Base-by-base conservation (phyloP, 2,888 invertebrate species). In the Drosophila anomalipes region DNA sequence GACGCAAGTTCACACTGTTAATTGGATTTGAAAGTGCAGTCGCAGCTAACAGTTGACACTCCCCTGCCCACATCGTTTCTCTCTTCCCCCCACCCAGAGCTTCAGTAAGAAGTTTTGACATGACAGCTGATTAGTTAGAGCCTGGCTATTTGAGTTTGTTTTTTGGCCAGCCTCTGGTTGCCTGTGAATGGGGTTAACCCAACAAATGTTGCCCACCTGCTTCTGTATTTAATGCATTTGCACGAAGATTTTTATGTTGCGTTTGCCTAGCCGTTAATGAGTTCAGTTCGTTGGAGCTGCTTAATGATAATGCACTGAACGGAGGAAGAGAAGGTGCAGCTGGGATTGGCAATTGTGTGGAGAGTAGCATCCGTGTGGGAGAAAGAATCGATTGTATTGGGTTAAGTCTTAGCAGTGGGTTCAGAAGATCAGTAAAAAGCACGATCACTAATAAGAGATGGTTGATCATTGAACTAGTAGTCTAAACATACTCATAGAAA, bases 21-120 rank as follows among this genome's bases (percentile, higher is more conserved):
- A 88, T 88, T 88, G 88, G 91, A 88, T 88, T 88, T 89, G 91
- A 88, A 88, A 90, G 91, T 90, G 82, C 81, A 71, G 60, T 75
- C 74, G 81, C 84, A 70, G 57, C 65, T 57, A 70, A 53, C 66
- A 54, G 70, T 82, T 84, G 86, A 78, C 79, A 78, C 76, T 35
- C 35, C 60, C 64, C 28, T 22, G 33, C 67, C 54, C 58, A 7
- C 49, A 6, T 39, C 28, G 5, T 33, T 32, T 28, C 9, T 7
- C 49, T n/a, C 30, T 35, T 52, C 49, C 52, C 14, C 41, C 47
- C 37, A 12, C 22, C 12, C n/a, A 47, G 9, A 16, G 16, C 47
- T 32, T n/a, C 22, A 59, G 12, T 65, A 59, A 79, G 77, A 70
- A 77, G 79, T 57, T 67, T 28, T 67, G 59, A 84, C 89, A 78